A percentile compares a stretch with the other conserved stretches of the same genome.
Conservation (phyloP, 2,888 invertebrate species). For the Eulithis prunata region DNA sequence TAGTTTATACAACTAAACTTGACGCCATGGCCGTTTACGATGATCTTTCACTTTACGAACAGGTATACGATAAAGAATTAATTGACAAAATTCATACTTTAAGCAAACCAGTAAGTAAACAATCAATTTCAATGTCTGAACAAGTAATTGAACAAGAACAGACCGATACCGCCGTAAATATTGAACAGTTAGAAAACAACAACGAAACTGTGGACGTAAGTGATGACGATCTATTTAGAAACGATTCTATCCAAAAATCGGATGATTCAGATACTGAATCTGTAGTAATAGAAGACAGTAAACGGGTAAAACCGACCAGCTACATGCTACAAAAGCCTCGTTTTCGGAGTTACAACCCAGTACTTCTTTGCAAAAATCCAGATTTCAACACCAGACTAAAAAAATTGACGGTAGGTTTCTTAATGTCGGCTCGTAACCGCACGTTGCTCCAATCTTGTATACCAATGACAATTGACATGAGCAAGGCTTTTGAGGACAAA, state of each 20-base stretch:
- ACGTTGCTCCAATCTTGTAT: constrained; percentile 62
- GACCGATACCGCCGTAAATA: neutral
- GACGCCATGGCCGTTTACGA: constrained; percentile 64
- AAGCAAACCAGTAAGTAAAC: constrained; percentile 59
- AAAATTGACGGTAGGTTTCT: constrained; percentile 66
- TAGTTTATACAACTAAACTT: constrained; percentile 66
- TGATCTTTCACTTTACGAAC: constrained; percentile 41
- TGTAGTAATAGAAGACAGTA: constrained; percentile 40
- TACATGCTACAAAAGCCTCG: constrained; percentile 67
- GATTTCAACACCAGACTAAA: constrained; percentile 75
- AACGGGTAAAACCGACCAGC: constrained; percentile 59
- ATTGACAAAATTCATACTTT: constrained; percentile 57
- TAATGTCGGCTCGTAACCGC: constrained; percentile 63
- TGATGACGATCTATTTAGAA: constrained; percentile 35
- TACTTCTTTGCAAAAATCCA: constrained; percentile 74
- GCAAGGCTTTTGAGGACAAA: constrained; percentile 69
- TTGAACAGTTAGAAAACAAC: neutral
- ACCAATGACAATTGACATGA: constrained; percentile 71
- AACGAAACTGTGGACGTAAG: constrained; percentile 5
- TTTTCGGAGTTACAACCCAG: constrained; percentile 64
- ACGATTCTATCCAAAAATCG: constrained; percentile 16
- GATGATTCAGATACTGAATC: constrained; percentile 37
- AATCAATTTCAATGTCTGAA: constrained; percentile 39
- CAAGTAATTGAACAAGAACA: constrained; percentile 17
- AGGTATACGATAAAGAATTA: constrained; percentile 50